These are phyloP conservation scores for Eudyptes chrysolophus DNA, from an alignment of 2,113 vertebrate genomes.

Conservation along the genomic window DNA sequence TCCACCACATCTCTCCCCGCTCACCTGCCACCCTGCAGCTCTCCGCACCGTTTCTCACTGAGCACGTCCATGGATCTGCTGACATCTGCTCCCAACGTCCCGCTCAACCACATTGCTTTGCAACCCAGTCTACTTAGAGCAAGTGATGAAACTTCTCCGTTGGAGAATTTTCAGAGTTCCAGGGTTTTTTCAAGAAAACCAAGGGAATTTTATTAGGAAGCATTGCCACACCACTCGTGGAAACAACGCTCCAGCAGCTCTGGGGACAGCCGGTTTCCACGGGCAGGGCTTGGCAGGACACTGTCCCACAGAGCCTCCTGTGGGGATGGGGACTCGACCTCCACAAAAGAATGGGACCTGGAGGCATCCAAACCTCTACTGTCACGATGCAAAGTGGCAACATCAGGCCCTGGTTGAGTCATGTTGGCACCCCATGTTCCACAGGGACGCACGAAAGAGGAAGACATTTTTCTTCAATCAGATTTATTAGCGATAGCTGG, in stretches of 20 bases:
- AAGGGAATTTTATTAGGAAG: not conserved
- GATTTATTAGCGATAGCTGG: not conserved
- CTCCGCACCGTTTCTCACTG: rapidly evolving
- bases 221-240: not conserved
- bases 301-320: not conserved
- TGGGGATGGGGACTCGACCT: rapidly evolving
- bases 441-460: rapidly evolving
- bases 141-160: not conserved
- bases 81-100: not conserved
- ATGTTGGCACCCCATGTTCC: rapidly evolving
- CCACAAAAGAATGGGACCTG: not conserved
- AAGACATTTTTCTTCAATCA: not conserved
- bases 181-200: not conserved
- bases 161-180: not conserved
- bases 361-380: not conserved
- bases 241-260: not conserved
- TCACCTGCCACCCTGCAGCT: too few relatives aligned
- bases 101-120: not conserved
- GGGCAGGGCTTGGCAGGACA: not conserved
- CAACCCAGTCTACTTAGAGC: not conserved
- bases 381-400: not conserved
- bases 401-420: not conserved
- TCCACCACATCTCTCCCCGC: rapidly evolving
- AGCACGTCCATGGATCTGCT: not conserved
- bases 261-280: not conserved